These are phyloP conservation scores for Corvus moneduloides DNA, from an alignment of 2,113 vertebrate genomes.

Conservation along the genomic window DNA sequence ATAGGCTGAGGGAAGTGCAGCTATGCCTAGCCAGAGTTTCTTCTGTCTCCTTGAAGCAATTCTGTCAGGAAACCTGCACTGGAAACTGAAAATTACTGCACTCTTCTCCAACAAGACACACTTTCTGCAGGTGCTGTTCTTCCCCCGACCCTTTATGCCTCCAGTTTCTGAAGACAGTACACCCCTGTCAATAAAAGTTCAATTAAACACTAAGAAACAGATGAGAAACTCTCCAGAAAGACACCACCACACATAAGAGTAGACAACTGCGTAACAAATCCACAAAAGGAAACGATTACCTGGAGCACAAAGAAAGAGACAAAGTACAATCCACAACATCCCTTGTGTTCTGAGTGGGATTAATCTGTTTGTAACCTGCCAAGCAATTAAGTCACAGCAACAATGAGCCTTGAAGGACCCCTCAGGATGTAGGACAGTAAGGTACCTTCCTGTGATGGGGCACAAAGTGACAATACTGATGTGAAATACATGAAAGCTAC, in stretches of 20 bases:
- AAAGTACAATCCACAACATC: background rate
- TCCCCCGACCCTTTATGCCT: background rate
- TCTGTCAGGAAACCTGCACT: background rate
- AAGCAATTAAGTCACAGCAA: background rate
- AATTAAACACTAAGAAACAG: background rate
- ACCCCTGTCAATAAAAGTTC: background rate
- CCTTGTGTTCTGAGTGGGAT: background rate
- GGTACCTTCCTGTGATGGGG: background rate
- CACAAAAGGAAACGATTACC: background rate
- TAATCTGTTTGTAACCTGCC: background rate
- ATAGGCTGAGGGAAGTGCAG: background rate
- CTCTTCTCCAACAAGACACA: background rate
- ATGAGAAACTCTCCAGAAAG: background rate
- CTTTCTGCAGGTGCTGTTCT: background rate
- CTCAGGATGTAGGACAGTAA: background rate
- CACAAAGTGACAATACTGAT: background rate
- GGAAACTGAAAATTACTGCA: background rate
- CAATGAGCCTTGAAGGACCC: background rate
- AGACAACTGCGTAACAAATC: background rate
- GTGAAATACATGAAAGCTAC: rapidly evolving
- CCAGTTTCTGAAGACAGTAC: background rate
- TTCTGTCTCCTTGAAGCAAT: background rate
- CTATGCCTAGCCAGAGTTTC: background rate
- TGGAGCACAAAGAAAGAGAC: background rate
- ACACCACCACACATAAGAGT: background rate